phyloP scores from a whole-genome alignment of 2,797 vertebrate species.

The Acipenser ruthenus region DNA sequence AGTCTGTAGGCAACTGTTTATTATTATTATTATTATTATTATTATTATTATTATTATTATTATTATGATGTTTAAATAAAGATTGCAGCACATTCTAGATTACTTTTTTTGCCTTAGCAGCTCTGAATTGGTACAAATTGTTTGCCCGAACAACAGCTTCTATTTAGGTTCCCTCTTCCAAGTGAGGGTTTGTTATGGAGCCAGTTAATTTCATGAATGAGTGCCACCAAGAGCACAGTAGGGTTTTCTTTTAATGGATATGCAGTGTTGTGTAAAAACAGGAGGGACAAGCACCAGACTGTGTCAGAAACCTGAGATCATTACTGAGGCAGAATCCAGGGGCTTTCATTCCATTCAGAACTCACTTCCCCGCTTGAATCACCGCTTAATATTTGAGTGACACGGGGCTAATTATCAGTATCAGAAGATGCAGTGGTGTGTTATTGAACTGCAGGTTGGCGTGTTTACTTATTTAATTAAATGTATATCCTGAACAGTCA shows the following conservation, averaged over 20 bases:
- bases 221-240: neutral
- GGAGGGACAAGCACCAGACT: neutral
- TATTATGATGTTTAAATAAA: too few relatives aligned
- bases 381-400: slow-evolving; percentile 13
- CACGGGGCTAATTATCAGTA: slow-evolving; percentile 27
- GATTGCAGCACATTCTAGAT: too few relatives aligned
- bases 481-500: too few relatives aligned
- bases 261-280: neutral
- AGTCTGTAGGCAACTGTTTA: too few relatives aligned
- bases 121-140: too few relatives aligned
- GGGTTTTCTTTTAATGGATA: neutral
- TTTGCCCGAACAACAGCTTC: neutral
- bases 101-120: too few relatives aligned
- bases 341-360: neutral
- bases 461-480: too few relatives aligned
- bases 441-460: slow-evolving; percentile 23
- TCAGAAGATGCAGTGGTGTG: slow-evolving; percentile 19
- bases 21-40: too few relatives aligned
- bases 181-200: neutral
- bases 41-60: too few relatives aligned
- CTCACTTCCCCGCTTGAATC: neutral
- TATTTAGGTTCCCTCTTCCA: neutral
- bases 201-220: slow-evolving; percentile 2
- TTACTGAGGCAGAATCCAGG: neutral
- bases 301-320: neutral